A percentile compares a stretch with the other conserved stretches of the same genome.
These are phyloP conservation scores for Gobio gobio DNA, from an alignment of 2,113 vertebrate genomes.

Conservation along the genomic window DNA sequence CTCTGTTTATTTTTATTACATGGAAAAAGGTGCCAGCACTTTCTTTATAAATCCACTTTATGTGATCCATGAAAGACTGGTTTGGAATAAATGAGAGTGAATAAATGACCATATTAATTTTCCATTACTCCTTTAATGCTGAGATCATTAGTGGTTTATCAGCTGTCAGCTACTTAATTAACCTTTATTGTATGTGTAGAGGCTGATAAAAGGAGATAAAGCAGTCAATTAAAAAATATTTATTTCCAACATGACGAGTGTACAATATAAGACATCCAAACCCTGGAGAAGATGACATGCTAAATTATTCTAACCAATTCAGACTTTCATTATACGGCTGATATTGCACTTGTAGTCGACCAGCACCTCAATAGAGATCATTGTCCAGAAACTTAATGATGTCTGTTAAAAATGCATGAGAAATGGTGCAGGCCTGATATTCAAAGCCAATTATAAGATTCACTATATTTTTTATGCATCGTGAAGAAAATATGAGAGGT, in stretches of 20 bases:
- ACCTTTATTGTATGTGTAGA: constrained; percentile 15
- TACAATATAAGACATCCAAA: background rate
- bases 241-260: background rate
- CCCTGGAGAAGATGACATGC: constrained; percentile 3
- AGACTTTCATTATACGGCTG: constrained; percentile 5
- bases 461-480: background rate
- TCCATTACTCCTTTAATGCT: background rate
- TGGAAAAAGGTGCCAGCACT: background rate
- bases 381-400: background rate
- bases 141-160: constrained; percentile 15
- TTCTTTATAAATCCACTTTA: background rate
- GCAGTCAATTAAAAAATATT: background rate
- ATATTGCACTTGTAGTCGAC: constrained; percentile 16
- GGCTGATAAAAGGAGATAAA: constrained; percentile 3
- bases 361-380: background rate
- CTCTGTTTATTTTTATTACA: background rate
- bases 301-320: constrained; percentile 45
- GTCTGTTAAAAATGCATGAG: background rate
- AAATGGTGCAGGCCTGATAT: background rate
- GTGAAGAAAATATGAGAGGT: background rate
- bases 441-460: background rate
- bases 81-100: background rate
- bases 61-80: background rate
- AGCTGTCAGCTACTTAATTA: background rate
- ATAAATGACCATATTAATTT: background rate